Conservation (phyloP, 2,888 invertebrate species). For the Lapara coniferarum region DNA sequence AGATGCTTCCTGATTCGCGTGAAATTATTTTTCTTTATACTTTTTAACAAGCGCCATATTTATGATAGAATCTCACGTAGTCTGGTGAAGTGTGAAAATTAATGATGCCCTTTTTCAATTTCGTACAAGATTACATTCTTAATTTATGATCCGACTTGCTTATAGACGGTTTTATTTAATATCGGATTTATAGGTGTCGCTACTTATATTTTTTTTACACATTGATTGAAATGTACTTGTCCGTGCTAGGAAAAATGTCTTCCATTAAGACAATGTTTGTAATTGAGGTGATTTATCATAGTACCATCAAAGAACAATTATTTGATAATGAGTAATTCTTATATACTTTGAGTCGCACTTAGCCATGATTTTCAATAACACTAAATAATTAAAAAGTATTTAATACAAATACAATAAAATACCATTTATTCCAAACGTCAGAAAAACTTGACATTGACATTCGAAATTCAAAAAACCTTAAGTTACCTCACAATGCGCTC, state of each 20-base stretch:
- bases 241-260: too few species aligned
- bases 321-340: too few species aligned
- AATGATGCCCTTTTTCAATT: slow-evolving; percentile 62
- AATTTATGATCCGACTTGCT: slow-evolving; percentile 36
- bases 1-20: slow-evolving; percentile 79
- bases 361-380: too few species aligned
- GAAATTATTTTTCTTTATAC: slow-evolving; percentile 73
- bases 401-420: too few species aligned
- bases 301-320: too few species aligned
- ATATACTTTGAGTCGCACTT: too few species aligned
- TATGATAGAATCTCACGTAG: slow-evolving; percentile 66
- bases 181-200: not conserved
- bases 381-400: too few species aligned
- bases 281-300: too few species aligned
- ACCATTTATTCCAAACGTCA: too few species aligned
- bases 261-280: too few species aligned
- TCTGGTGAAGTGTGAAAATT: slow-evolving; percentile 77
- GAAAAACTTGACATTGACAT: not conserved
- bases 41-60: slow-evolving; percentile 49
- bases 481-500: slow-evolving; percentile 11
- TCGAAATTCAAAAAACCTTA: not conserved
- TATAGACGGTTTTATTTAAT: slow-evolving; percentile 16
- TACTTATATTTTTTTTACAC: too few species aligned
- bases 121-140: slow-evolving; percentile 39
- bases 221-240: too few species aligned